Conservation (phyloP, 2,113 vertebrate species). For the Numida meleagris region DNA sequence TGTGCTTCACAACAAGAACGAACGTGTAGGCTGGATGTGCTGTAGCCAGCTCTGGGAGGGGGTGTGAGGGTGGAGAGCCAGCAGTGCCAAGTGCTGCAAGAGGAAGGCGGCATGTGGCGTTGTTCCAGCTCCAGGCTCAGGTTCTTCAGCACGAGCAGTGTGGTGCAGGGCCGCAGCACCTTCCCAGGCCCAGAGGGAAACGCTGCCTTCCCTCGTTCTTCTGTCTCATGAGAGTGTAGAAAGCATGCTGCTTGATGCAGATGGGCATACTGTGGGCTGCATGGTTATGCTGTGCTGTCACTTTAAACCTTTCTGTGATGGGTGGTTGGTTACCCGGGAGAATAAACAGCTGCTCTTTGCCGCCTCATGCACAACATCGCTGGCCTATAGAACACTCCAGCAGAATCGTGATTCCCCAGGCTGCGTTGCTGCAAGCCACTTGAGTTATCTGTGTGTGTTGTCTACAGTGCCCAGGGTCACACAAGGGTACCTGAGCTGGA, state of each 20-base stretch:
- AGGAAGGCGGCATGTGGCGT: background rate
- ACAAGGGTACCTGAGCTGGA: background rate
- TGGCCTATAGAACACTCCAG: background rate
- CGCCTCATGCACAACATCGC: accelerated
- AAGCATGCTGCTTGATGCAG: background rate
- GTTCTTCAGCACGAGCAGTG: background rate
- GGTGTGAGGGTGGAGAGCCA: accelerated
- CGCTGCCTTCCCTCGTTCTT: too few relatives aligned
- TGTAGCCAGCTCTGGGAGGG: background rate
- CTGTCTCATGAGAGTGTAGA: background rate
- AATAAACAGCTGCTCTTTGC: background rate
- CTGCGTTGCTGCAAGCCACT: too few relatives aligned
- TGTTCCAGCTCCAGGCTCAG: background rate
- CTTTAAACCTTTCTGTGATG: background rate
- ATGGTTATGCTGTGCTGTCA: background rate
- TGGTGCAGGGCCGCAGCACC: accelerated
- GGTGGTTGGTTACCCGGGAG: background rate
- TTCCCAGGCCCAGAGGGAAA: background rate
- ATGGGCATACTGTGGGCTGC: background rate
- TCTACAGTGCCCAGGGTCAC: background rate
- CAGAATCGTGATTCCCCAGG: background rate
- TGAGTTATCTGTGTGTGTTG: background rate
- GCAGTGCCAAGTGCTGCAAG: background rate
- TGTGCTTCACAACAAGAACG: background rate
- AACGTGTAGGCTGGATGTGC: background rate